A percentile compares a stretch with the other conserved stretches of the same genome.
Evolutionary conservation across 2,888 invertebrate genomes (phyloP).

Genomic region (Biston stratarius): DNA sequence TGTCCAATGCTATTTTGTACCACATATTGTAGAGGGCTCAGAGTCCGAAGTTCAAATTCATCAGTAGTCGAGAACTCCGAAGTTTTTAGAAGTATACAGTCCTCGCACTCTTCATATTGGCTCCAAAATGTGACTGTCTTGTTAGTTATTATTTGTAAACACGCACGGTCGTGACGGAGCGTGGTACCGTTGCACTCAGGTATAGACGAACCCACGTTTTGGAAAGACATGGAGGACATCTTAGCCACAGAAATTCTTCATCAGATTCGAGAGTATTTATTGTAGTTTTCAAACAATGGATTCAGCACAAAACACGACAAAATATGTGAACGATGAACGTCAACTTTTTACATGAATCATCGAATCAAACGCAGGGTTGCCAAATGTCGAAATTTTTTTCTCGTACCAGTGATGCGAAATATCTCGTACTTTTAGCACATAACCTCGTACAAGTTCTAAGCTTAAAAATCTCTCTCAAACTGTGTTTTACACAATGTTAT

Average conservation of each 20-base stretch:
- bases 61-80: slow-evolving; percentile 53
- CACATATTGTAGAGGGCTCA: slow-evolving; percentile 70
- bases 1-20: slow-evolving; percentile 59
- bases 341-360: slow-evolving; percentile 48
- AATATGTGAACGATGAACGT: slow-evolving; percentile 26
- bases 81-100: slow-evolving; percentile 65
- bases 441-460: too few species aligned
- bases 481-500: too few species aligned
- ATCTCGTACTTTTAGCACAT: too few species aligned
- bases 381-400: too few species aligned
- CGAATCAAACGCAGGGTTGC: slow-evolving; percentile 15
- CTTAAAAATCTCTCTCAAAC: too few species aligned
- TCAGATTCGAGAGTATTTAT: slow-evolving; percentile 46
- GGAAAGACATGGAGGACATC: slow-evolving; percentile 70
- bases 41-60: slow-evolving; percentile 63
- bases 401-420: slow-evolving; percentile 5
- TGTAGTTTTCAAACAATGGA: slow-evolving; percentile 50
- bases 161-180: slow-evolving; percentile 76
- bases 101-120: slow-evolving; percentile 80
- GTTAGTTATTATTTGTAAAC: slow-evolving; percentile 72
- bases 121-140: slow-evolving; percentile 70
- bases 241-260: slow-evolving; percentile 54
- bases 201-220: slow-evolving; percentile 75
- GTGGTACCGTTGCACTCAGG: slow-evolving; percentile 68
- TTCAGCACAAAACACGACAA: slow-evolving; percentile 47